These are phyloP conservation scores for Bettongia penicillata DNA, from an alignment of 2,113 vertebrate genomes.

Conservation along the genomic window DNA sequence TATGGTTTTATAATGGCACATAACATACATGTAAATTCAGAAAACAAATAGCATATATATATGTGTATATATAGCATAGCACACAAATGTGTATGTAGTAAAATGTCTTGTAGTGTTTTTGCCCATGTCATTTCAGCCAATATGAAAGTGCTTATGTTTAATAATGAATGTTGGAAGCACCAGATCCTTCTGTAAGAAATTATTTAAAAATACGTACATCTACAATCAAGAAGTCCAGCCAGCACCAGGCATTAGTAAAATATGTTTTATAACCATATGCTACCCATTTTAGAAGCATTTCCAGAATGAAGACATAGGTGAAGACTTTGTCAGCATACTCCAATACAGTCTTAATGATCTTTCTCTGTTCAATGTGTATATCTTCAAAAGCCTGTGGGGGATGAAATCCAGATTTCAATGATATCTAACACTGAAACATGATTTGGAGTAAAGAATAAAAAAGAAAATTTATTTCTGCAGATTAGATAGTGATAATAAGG, in stretches of 20 bases:
- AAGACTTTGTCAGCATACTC: conserved; percentile 98
- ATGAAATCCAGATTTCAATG: conserved; percentile 35
- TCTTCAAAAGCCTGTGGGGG: conserved; percentile 95
- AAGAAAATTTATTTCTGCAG: conserved; percentile 1
- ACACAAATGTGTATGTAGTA: not conserved
- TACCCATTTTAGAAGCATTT: conserved; percentile 99
- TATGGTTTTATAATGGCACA: not conserved
- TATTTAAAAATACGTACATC: conserved; percentile 89
- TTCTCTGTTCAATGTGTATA: conserved; percentile 91
- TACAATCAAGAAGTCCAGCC: conserved; percentile 99
- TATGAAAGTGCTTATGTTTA: conserved; percentile 7
- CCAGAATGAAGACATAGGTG: conserved; percentile 96
- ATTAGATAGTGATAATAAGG: not conserved
- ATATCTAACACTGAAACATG: not conserved
- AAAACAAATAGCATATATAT: not conserved
- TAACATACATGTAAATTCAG: not conserved
- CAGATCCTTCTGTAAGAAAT: not conserved
- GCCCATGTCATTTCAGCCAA: not conserved
- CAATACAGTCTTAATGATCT: conserved; percentile 90
- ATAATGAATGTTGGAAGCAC: conserved; percentile 6
- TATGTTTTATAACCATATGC: conserved; percentile 98
- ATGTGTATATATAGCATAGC: not conserved
- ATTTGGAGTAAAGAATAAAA: conserved; percentile 7
- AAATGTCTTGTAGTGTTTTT: not conserved
- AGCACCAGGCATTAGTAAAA: conserved; percentile 99